phyloP scores from a whole-genome alignment of 1,140 invertebrate genomes.

The Calosoma granatense region DNA sequence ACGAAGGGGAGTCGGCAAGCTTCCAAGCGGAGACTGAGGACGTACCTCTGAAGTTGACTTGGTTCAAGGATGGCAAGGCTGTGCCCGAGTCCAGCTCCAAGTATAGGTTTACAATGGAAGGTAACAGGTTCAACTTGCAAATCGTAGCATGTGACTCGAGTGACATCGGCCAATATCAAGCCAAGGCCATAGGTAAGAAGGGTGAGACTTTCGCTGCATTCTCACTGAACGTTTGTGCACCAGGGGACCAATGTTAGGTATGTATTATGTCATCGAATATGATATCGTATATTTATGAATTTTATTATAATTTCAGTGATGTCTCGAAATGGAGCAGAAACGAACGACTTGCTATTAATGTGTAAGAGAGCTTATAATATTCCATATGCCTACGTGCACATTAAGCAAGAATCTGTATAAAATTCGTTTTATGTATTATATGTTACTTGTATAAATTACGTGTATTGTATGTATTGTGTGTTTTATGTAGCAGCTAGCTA shows the following conservation, averaged over 20 bases:
- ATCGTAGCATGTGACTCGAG: slow-evolving; percentile 64
- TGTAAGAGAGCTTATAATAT: not conserved
- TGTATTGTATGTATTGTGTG: not conserved
- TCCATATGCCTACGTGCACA: not conserved
- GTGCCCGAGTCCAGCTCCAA: slow-evolving; percentile 61
- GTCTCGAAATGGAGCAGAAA: not conserved
- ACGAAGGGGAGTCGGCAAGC: slow-evolving; percentile 66
- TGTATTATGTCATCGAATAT: not conserved
- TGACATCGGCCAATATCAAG: slow-evolving; percentile 84
- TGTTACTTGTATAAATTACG: slow-evolving; percentile 3
- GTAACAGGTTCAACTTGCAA: slow-evolving; percentile 62
- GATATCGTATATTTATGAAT: not conserved
- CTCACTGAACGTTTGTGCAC: slow-evolving; percentile 64
- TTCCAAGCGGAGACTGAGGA: slow-evolving; percentile 72
- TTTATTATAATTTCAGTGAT: not conserved
- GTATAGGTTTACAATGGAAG: slow-evolving; percentile 73
- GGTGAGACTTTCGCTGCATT: slow-evolving; percentile 73
- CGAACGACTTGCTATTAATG: slow-evolving; percentile 7
- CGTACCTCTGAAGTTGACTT: slow-evolving; percentile 50
- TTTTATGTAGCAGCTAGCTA: not conserved
- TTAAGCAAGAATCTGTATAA: slow-evolving; percentile 5
- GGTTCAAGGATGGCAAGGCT: slow-evolving; percentile 86
- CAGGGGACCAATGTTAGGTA: slow-evolving; percentile 20
- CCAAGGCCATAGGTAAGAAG: slow-evolving; percentile 75
- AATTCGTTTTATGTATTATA: slow-evolving; percentile 1